Evolutionary conservation across 2,888 invertebrate genomes (phyloP), one percentile per base, ranked within the genome.

Genomic region (Lysandra coridon): DNA sequence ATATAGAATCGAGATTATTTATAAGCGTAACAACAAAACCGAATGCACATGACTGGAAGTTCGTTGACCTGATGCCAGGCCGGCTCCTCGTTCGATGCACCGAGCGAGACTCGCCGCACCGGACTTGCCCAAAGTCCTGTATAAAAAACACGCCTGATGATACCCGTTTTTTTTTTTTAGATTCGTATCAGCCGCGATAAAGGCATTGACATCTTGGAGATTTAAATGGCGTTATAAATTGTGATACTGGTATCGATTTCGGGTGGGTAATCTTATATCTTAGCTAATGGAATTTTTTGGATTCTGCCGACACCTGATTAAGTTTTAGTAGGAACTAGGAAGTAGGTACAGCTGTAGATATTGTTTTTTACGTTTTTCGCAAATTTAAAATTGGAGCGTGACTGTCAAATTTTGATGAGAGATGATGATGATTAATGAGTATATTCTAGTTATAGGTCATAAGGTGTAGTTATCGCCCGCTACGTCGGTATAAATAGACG

Each of bases 401-500:
- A 0, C 10, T 74, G 44, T 10, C 44, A 40, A n/a, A 74, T 74
- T 74, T 44, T 74, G 7, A n/a, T 44, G 44, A 44, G 44, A 2
- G 74, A 44, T 23, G 74, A 74, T 44, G n/a, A 74, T 69, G n/a
- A 40, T 40, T 40, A n/a, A 10, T 73, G 37, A 60, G 40, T 64
- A 40, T 79, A 44, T 79, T 79, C 78, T 79, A 74, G 73, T 73
- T 53, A 73, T 74, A 79, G 79, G 79, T 79, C 79, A 62, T 23
- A 69, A 79, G 74, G 79, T 79, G 85, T 87, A 88, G 90, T 89
- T 88, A 86, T 86, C 88, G 88, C 80, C 81, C 87, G 88, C 89
- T 87, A 85, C 87, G 90, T 88, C 89, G 88, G 87, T 94, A 94
- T 92, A 92, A 93, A 94, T 94, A 94, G 92, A 90, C 87, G 88